Evolutionary conservation across 2,113 vertebrate genomes (phyloP).

Genomic region (Xiphophorus couchianus): DNA sequence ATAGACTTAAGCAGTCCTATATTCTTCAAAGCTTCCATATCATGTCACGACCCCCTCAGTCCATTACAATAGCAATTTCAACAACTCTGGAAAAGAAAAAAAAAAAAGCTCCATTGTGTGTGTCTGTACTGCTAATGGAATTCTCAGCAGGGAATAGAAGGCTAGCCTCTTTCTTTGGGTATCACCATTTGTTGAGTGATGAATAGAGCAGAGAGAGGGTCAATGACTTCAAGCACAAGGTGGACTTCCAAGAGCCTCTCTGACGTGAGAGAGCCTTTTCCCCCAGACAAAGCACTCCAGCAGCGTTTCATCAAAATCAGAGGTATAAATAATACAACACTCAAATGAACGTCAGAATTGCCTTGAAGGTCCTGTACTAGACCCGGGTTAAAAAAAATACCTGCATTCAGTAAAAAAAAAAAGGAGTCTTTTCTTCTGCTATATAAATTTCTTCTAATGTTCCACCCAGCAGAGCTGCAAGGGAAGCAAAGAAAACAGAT

Average conservation of each 20-base stretch:
- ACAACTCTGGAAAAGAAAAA: slow-evolving; percentile 20
- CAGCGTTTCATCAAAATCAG: slow-evolving; percentile 60
- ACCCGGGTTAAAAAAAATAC: slow-evolving; percentile 10
- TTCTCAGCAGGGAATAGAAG: slow-evolving; percentile 43
- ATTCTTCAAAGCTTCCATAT: slow-evolving; percentile 20
- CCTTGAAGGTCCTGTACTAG: slow-evolving; percentile 41
- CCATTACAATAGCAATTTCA: slow-evolving; percentile 51
- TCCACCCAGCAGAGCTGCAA: slow-evolving; percentile 12
- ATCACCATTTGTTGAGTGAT: slow-evolving; percentile 48
- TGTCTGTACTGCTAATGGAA: slow-evolving; percentile 51
- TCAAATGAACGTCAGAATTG: slow-evolving; percentile 58
- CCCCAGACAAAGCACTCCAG: slow-evolving; percentile 37
- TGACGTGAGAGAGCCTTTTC: slow-evolving; percentile 32
- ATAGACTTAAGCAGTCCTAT: slow-evolving; percentile 25
- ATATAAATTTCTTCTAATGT: slow-evolving; percentile 35
- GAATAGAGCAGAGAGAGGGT: slow-evolving; percentile 57
- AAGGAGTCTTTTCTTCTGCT: slow-evolving; percentile 28
- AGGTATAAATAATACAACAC: slow-evolving; percentile 67
- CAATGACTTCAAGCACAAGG: slow-evolving; percentile 57
- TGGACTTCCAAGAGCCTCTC: slow-evolving; percentile 50
- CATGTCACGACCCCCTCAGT: slow-evolving; percentile 34
- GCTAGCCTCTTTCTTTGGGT: slow-evolving; percentile 33
- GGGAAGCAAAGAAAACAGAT: slow-evolving; percentile 39
- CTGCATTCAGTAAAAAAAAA: slow-evolving; percentile 57
- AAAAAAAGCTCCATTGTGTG: slow-evolving; percentile 45